A percentile compares a stretch with the other conserved stretches of the same genome.
phyloP scores from a whole-genome alignment of 1,140 invertebrate genomes.

The Nasonia longicornis region DNA sequence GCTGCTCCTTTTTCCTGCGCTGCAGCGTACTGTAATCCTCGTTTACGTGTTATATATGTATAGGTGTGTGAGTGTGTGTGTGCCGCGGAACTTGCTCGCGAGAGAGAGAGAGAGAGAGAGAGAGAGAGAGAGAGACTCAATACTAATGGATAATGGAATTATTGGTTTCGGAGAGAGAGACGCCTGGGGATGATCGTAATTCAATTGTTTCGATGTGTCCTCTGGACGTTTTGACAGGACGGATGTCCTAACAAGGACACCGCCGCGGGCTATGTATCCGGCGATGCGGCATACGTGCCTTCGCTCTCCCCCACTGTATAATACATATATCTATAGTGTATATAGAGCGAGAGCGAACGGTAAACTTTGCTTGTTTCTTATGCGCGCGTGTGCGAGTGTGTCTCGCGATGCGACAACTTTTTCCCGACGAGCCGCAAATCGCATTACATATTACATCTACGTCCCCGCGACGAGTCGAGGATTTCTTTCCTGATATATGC shows the following conservation, averaged over 20 bases:
- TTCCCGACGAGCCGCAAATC: neutral
- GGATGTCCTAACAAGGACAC: constrained; percentile 68
- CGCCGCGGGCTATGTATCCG: constrained; percentile 58
- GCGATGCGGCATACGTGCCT: neutral
- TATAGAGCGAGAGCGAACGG: neutral
- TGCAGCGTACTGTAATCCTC: neutral
- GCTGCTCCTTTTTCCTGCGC: neutral
- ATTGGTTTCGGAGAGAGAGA: constrained; percentile 65
- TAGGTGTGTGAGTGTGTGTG: constrained; percentile 35
- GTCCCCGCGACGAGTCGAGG: too few relatives aligned
- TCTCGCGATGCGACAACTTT: neutral
- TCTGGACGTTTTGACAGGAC: constrained; percentile 70
- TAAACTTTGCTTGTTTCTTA: constrained; percentile 12
- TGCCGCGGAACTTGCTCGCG: constrained; percentile 57
- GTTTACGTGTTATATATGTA: constrained; percentile 38
- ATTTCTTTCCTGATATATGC: neutral
- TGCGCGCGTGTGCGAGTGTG: neutral
- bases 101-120: constrained; percentile 51
- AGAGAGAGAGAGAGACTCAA: constrained; percentile 57
- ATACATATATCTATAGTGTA: neutral
- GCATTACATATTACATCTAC: neutral
- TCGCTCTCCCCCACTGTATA: too few relatives aligned
- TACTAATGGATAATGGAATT: constrained; percentile 71
- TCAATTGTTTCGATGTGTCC: constrained; percentile 69
- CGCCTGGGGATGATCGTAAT: constrained; percentile 68